Evolutionary conservation across 2,888 invertebrate species (phyloP).

Genomic region (Sisyra nigra): DNA sequence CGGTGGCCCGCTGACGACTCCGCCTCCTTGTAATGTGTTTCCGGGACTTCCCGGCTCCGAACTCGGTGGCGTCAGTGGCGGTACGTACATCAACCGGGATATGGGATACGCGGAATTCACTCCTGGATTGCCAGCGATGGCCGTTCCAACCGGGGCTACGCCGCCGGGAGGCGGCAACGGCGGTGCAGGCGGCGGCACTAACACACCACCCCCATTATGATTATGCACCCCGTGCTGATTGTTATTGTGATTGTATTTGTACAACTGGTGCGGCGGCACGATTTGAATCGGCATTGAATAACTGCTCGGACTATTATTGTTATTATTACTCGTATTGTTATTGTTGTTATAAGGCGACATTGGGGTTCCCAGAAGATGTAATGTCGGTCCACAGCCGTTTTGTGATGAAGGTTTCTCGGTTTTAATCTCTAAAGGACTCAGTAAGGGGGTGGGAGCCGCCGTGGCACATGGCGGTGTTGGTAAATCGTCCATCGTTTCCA

Average conservation of each 20-base stretch:
- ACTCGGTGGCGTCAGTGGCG: constrained; percentile 74
- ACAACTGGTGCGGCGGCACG: constrained; percentile 14
- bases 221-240: constrained; percentile 18
- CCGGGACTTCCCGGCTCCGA: constrained; percentile 77
- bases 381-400: constrained; percentile 27
- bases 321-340: constrained; percentile 13
- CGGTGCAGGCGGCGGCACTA: constrained; percentile 3
- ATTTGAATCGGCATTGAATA: constrained; percentile 22
- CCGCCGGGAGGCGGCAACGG: constrained; percentile 4
- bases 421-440: constrained; percentile 68
- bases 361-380: constrained; percentile 38
- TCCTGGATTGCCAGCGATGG: constrained; percentile 21
- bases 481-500: constrained; percentile 55
- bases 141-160: constrained; percentile 18
- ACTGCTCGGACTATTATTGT: constrained; percentile 21
- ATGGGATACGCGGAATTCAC: constrained; percentile 35
- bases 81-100: constrained; percentile 57
- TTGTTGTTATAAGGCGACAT: constrained; percentile 27
- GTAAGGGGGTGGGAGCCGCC: constrained; percentile 42
- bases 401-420: constrained; percentile 44
- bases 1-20: constrained; percentile 30
- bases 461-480: constrained; percentile 13
- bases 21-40: constrained; percentile 40
- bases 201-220: constrained; percentile 6
- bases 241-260: constrained; percentile 13